Evolutionary conservation across 1,140 invertebrate species (phyloP).

Genomic region (Mya arenaria): DNA sequence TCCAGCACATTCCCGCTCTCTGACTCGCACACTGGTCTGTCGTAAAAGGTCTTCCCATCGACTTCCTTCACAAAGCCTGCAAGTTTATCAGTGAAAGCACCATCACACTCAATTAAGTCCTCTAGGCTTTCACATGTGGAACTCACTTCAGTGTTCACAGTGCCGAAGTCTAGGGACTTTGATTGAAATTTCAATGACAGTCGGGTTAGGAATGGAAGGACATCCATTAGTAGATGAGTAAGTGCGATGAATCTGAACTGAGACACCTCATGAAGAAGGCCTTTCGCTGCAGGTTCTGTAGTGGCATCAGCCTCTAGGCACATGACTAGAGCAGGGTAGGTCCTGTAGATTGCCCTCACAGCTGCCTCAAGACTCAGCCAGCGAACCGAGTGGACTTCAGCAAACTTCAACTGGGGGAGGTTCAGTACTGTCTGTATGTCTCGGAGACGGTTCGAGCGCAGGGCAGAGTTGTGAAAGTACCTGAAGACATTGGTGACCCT

Average conservation of each 20-base stretch:
- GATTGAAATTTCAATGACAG: slow-evolving; percentile 12
- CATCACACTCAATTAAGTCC: slow-evolving; percentile 24
- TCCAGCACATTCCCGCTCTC: background rate
- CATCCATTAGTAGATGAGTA: slow-evolving; percentile 17
- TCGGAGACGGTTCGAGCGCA: background rate
- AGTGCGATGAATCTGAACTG: slow-evolving; percentile 26
- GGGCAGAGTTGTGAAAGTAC: background rate
- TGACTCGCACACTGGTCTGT: background rate
- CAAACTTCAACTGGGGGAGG: background rate
- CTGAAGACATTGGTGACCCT: background rate
- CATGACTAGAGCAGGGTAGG: slow-evolving; percentile 3
- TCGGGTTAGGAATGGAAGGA: background rate
- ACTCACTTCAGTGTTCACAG: background rate
- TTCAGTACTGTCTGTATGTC: background rate
- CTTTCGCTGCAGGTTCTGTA: slow-evolving; percentile 2
- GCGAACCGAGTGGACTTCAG: background rate
- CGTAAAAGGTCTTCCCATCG: background rate
- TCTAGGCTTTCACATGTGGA: background rate
- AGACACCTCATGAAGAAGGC: background rate
- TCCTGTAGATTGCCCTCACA: slow-evolving; percentile 1
- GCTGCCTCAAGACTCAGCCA: background rate
- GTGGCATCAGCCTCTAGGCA: slow-evolving; percentile 17
- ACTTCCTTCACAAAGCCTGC: background rate
- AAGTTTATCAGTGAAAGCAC: background rate
- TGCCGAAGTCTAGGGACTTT: slow-evolving; percentile 4